Conservation (phyloP, 1,140 invertebrate genomes). For the Conus ventricosus region DNA sequence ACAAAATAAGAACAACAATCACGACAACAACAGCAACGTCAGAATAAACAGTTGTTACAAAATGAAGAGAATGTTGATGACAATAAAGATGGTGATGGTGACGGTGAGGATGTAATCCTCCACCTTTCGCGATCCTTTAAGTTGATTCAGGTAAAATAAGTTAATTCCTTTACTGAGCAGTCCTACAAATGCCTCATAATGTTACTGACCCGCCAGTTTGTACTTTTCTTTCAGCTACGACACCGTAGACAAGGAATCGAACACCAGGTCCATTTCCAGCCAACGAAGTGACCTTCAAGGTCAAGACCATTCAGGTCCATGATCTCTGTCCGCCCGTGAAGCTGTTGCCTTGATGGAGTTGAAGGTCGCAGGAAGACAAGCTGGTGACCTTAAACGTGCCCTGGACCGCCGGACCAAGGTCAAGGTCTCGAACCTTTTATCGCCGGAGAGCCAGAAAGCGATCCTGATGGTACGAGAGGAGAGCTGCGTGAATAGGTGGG, state of each 20-base stretch:
- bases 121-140: no score
- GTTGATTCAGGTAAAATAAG: no score
- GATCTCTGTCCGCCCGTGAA: background rate
- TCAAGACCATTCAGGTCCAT: background rate
- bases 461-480: conserved; percentile 18
- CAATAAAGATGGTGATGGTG: no score
- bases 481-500: background rate
- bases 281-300: background rate
- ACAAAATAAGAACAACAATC: no score
- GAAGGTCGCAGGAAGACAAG: background rate
- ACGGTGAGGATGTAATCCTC: no score
- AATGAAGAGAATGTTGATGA: no score
- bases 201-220: background rate
- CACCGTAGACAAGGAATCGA: background rate
- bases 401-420: conserved; percentile 19
- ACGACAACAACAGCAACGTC: no score
- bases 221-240: background rate
- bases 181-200: background rate
- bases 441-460: conserved; percentile 16
- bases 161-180: background rate
- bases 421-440: conserved; percentile 9
- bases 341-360: background rate
- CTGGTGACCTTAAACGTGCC: background rate
- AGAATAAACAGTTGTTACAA: no score
- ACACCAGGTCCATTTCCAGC: background rate